These are phyloP conservation scores for Synergus umbraculus DNA, from an alignment of 2,888 invertebrate genomes.

Conservation along the genomic window DNA sequence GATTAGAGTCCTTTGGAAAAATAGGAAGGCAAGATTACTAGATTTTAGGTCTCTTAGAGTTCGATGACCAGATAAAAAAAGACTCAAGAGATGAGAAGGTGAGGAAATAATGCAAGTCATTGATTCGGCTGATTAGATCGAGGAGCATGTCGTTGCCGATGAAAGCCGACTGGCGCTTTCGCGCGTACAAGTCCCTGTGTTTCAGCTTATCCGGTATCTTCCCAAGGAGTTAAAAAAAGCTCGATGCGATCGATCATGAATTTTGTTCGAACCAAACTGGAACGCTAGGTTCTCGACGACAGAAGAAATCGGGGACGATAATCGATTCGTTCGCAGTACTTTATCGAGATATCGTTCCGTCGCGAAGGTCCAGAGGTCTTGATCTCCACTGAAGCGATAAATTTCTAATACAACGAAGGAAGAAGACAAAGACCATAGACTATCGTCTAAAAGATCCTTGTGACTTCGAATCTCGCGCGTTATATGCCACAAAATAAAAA, in stretches of 20 bases:
- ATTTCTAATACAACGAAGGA: slow-evolving; percentile 59
- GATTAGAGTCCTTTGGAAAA: too few relatives aligned
- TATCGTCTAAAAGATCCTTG: slow-evolving; percentile 41
- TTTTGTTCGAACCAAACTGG: slow-evolving; percentile 16
- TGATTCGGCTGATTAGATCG: neutral
- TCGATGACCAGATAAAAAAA: slow-evolving; percentile 1
- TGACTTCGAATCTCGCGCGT: slow-evolving; percentile 49
- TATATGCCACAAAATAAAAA: slow-evolving; percentile 24
- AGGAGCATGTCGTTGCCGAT: neutral
- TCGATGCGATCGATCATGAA: slow-evolving; percentile 12
- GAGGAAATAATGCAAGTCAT: neutral
- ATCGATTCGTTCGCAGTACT: slow-evolving; percentile 67
- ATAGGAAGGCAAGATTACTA: neutral
- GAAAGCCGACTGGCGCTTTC: neutral
- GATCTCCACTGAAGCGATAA: slow-evolving; percentile 56
- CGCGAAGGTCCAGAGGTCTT: slow-evolving; percentile 56
- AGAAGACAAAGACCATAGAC: slow-evolving; percentile 40
- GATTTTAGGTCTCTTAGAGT: neutral
- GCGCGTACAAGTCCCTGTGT: slow-evolving; percentile 7
- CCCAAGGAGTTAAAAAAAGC: neutral
- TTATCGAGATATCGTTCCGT: slow-evolving; percentile 65
- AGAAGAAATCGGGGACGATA: slow-evolving; percentile 68
- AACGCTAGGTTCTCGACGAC: slow-evolving; percentile 40
- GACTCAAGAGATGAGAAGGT: neutral
- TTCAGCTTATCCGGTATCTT: slow-evolving; percentile 7